A percentile compares a stretch with the other conserved stretches of the same genome.
These are phyloP conservation scores for Pimephales promelas DNA, from an alignment of 2,113 vertebrate genomes.

Conservation along the genomic window DNA sequence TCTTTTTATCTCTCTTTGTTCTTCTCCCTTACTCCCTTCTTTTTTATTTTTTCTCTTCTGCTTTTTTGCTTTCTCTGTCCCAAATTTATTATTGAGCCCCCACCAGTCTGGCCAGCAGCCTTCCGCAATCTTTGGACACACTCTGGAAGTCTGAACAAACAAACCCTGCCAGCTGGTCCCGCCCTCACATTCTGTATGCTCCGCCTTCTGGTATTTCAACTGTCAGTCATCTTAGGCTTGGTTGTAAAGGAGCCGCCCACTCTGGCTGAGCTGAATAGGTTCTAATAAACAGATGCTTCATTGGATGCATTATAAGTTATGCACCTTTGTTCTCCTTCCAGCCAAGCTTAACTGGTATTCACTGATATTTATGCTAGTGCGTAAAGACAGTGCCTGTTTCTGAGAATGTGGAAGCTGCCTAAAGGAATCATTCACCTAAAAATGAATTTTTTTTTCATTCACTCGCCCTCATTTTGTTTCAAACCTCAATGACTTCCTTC, in stretches of 20 bases:
- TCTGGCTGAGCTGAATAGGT: slow-evolving; percentile 51
- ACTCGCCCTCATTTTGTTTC: not conserved
- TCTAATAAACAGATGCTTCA: slow-evolving; percentile 49
- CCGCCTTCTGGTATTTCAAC: slow-evolving; percentile 41
- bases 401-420: not conserved
- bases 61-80: not conserved
- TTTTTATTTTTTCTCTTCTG: not conserved
- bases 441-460: not conserved
- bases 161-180: slow-evolving; percentile 46
- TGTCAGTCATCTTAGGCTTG: slow-evolving; percentile 47
- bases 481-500: not conserved
- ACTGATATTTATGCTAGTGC: slow-evolving; percentile 25
- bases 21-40: not conserved
- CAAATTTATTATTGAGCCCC: not conserved
- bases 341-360: slow-evolving; percentile 45
- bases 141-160: slow-evolving; percentile 32
- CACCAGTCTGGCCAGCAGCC: slow-evolving; percentile 20
- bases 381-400: slow-evolving; percentile 19
- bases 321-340: slow-evolving; percentile 53
- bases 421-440: not conserved
- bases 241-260: slow-evolving; percentile 33
- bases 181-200: slow-evolving; percentile 48
- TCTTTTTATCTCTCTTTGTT: not conserved
- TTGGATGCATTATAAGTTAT: slow-evolving; percentile 60
- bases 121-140: not conserved